phyloP scores from a whole-genome alignment of 2,888 invertebrate species.

The Apamea epomidion region DNA sequence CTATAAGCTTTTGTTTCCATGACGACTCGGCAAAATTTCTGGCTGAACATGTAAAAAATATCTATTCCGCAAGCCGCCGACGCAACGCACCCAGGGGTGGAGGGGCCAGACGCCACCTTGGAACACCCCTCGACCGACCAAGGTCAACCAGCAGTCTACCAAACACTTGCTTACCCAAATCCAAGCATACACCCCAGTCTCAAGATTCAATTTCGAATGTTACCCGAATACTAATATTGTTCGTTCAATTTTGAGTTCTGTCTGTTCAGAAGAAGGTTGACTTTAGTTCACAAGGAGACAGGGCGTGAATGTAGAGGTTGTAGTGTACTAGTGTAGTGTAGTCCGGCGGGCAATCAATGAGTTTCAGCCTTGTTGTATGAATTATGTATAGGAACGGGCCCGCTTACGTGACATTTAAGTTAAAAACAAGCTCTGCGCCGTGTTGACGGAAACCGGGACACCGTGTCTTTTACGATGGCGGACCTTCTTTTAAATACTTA shows the following conservation, averaged over 20 bases:
- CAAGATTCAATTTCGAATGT: conserved; percentile 66
- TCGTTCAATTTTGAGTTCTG: conserved; percentile 65
- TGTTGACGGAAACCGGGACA: conserved; percentile 56
- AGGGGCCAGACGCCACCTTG: conserved; percentile 79
- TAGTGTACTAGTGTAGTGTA: conserved; percentile 74
- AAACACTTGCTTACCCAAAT: conserved; percentile 63
- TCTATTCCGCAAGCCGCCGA: conserved; percentile 85
- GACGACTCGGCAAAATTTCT: conserved; percentile 73
- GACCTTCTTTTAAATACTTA: conserved; percentile 30
- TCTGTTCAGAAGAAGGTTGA: conserved; percentile 62
- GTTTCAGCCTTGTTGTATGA: conserved; percentile 79
- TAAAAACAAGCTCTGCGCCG: conserved; percentile 70
- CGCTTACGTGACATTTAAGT: conserved; percentile 75
- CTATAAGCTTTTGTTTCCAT: conserved; percentile 63
- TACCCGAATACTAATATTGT: conserved; percentile 38
- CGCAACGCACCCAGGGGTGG: conserved; percentile 76
- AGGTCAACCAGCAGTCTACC: conserved; percentile 82
- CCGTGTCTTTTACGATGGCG: conserved; percentile 27
- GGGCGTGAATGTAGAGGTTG: conserved; percentile 63
- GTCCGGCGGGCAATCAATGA: conserved; percentile 84
- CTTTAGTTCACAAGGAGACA: conserved; percentile 62
- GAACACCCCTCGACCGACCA: conserved; percentile 80
- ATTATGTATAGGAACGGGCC: conserved; percentile 78
- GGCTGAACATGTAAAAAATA: conserved; percentile 81
- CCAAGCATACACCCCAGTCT: conserved; percentile 56